Conservation (phyloP, 2,113 vertebrate species). For the Ivindomyrus marchei region DNA sequence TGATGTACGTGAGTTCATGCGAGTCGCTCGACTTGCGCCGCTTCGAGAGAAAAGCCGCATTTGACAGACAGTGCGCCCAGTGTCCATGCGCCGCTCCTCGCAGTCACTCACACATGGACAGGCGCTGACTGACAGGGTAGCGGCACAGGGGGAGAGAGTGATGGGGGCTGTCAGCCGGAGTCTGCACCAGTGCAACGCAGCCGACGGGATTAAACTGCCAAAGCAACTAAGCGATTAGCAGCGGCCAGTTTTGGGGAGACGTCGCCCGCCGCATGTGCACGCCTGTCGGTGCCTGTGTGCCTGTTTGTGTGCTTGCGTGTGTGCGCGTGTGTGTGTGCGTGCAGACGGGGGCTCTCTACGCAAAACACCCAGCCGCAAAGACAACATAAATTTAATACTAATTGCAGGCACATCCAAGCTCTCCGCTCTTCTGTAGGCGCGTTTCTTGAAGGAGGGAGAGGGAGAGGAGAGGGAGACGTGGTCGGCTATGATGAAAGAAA, state of each 20-base stretch:
- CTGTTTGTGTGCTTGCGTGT: not conserved
- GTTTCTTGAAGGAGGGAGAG: not conserved
- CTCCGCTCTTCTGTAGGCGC: not conserved
- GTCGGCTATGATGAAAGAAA: constrained; percentile 44
- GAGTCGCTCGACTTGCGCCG: not conserved
- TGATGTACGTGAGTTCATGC: not conserved
- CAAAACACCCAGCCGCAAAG: constrained; percentile 10
- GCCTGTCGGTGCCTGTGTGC: constrained; percentile 40
- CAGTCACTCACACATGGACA: constrained; percentile 11
- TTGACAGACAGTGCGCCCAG: not conserved
- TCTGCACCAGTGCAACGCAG: constrained; percentile 18
- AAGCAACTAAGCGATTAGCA: constrained; percentile 38
- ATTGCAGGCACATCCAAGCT: constrained; percentile 2
- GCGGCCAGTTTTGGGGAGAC: constrained; percentile 36
- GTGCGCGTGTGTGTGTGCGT: constrained; percentile 19
- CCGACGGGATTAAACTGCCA: constrained; percentile 31
- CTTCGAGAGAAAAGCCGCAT: constrained; percentile 4
- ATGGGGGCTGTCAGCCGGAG: not conserved
- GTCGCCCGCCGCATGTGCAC: constrained; percentile 48
- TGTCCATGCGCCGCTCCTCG: constrained; percentile 3
- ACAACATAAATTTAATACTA: constrained; percentile 12
- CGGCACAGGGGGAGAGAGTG: not conserved
- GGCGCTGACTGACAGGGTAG: not conserved
- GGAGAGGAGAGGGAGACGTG: constrained; percentile 22
- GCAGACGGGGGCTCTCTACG: constrained; percentile 22